Evolutionary conservation across 2,888 invertebrate genomes (phyloP), one percentile per base, ranked within the genome.

Genomic region (Drosophila recens): DNA sequence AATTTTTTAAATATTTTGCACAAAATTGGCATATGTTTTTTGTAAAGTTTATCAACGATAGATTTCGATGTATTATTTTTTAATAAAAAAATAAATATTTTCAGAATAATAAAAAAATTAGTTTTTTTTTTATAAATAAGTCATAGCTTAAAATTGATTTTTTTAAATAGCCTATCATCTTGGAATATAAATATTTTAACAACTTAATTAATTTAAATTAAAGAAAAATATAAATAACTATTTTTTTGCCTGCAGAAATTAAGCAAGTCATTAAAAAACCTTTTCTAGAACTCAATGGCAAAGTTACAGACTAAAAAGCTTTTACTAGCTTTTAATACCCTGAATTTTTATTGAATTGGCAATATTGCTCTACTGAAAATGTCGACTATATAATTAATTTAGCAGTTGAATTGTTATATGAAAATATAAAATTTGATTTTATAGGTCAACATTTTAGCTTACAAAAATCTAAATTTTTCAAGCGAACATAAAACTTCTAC

Each of bases 41-140:
- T 75, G 62, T 67, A 67, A 80, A 65, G 38, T 62, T 43, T 49
- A 15, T 48, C 17, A 56, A 76, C 58, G 33, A 43, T 43, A 80
- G 23, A 64, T 46, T 71, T 80, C 67, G 57, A 67, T 72, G 48
- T 76, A 67, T 73, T 62, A 71, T 71, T 80, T 76, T 65, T 61
- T 34, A 54, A 48, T 30, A 80, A 82, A 84, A 79, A 85, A 70
- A 79, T 72, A 65, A 75, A 80, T 72, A 80, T 67, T 69, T 82
- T 72, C 68, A 52, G 59, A 80, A 78, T 67, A 42, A 53, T 20
- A 8, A 10, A 9, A 2, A n/a, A 20, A n/a, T 1, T 10, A 10
- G 30, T 27, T 3, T 17, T 15, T 40, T 36, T 15, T n/a, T 20
- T 13, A n/a, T 58, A 38, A 11, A 17, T 4, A 27, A n/a, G 23